A percentile compares a stretch with the other conserved stretches of the same genome.
Conservation (phyloP, 2,113 vertebrate genomes). For the Nothobranchius furzeri region DNA sequence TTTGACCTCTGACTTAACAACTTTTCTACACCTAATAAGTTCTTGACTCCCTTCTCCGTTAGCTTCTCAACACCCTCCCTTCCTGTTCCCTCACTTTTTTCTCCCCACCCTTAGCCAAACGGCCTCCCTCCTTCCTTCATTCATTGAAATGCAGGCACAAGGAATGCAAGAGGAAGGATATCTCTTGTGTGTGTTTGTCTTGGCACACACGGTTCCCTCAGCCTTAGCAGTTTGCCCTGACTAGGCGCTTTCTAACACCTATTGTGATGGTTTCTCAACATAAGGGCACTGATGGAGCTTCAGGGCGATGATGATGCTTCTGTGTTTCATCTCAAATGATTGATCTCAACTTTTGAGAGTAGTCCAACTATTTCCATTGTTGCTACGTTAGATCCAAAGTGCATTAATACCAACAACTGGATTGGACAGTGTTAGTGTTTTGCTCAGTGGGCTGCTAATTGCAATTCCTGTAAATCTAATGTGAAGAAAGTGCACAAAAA, state of each 20-base stretch:
- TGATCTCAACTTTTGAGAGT: not conserved
- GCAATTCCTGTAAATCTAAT: not conserved
- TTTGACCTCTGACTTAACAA: constrained; percentile 36
- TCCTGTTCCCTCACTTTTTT: constrained; percentile 38
- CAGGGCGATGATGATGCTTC: not conserved
- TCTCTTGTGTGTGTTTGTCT: constrained; percentile 67
- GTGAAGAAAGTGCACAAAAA: constrained; percentile 1
- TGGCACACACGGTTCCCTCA: constrained; percentile 65
- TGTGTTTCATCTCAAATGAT: constrained; percentile 15
- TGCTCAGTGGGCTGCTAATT: not conserved
- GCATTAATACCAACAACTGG: not conserved
- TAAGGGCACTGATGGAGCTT: constrained; percentile 10
- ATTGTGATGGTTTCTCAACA: constrained; percentile 35
- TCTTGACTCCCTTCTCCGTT: constrained; percentile 8
- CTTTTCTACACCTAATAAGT: constrained; percentile 5
- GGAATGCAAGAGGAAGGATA: constrained; percentile 78
- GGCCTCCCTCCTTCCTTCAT: constrained; percentile 52
- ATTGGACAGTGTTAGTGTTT: constrained; percentile 1
- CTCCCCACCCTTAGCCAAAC: not conserved
- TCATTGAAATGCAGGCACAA: constrained; percentile 62
- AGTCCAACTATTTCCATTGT: not conserved
- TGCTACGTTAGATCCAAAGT: not conserved
- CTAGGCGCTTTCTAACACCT: constrained; percentile 44
- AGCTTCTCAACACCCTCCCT: constrained; percentile 25
- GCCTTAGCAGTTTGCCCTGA: constrained; percentile 37